phyloP scores from a whole-genome alignment of 2,797 vertebrate species.

The Pseudotriccus pelzelni region DNA sequence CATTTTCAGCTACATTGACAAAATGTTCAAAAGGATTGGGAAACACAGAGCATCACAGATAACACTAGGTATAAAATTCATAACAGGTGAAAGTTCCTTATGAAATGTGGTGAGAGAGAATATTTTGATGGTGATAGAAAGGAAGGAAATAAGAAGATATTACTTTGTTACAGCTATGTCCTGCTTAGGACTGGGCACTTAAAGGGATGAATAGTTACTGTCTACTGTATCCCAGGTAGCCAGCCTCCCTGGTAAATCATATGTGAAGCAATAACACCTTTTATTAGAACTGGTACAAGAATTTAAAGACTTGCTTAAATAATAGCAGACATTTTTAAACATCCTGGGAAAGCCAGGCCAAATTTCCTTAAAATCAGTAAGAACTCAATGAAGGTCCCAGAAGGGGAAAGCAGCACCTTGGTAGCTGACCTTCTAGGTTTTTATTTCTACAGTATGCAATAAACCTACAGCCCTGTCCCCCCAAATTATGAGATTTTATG shows the following conservation, averaged over 20 bases:
- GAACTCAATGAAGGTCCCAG: not conserved
- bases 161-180: not conserved
- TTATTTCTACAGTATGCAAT: not conserved
- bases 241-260: not conserved
- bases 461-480: not conserved
- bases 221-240: not conserved
- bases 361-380: not conserved
- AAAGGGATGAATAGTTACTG: not conserved
- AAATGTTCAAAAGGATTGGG: not conserved
- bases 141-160: not conserved
- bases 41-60: not conserved
- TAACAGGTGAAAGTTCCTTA: not conserved
- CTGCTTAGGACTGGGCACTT: not conserved
- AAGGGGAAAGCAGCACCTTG: not conserved
- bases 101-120: not conserved
- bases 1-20: not conserved
- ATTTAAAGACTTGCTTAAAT: not conserved
- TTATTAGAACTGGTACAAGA: not conserved
- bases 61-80: not conserved
- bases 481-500: not conserved
- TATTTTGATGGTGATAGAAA: not conserved
- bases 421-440: constrained; percentile 18
- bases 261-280: not conserved
- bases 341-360: not conserved
- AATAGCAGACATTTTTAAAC: not conserved